Conservation (phyloP, 2,888 invertebrate genomes). For the Nudaria mundana region DNA sequence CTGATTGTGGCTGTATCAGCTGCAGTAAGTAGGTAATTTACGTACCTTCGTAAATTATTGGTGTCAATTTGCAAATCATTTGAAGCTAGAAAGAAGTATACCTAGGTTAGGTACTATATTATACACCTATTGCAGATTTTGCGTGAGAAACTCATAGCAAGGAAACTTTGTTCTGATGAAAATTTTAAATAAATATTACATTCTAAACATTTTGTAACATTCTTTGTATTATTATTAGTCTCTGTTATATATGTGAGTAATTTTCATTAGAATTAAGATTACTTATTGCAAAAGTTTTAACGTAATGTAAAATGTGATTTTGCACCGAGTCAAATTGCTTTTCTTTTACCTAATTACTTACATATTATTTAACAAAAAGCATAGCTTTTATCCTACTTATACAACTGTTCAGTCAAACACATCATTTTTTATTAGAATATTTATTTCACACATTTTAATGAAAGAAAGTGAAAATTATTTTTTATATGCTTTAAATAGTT, state of each 20-base stretch:
- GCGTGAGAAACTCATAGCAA: neutral
- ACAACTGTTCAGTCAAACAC: no score
- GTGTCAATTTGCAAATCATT: conserved; percentile 29
- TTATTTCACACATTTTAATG: no score
- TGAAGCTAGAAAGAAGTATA: no score
- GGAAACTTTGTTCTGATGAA: conserved; percentile 1
- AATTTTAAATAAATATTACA: neutral
- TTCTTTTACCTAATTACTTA: no score
- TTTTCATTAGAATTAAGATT: neutral
- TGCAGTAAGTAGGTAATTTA: no score
- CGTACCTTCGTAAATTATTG: conserved; percentile 35
- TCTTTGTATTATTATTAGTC: neutral
- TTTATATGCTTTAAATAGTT: no score
- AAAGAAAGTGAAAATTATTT: no score
- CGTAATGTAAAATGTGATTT: conserved; percentile 26
- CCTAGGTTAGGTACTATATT: conserved; percentile 13
- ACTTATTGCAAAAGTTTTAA: conserved; percentile 15
- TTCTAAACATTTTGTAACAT: neutral
- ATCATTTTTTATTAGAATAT: no score
- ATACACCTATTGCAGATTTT: conserved; percentile 5
- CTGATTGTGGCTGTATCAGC: conserved; percentile 44
- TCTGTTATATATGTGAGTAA: neutral
- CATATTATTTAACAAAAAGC: no score
- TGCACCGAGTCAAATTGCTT: conserved; percentile 39
- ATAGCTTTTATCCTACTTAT: no score